Evolutionary conservation across 1,140 invertebrate genomes (phyloP).

Genomic region (Eriocheir sinensis): DNA sequence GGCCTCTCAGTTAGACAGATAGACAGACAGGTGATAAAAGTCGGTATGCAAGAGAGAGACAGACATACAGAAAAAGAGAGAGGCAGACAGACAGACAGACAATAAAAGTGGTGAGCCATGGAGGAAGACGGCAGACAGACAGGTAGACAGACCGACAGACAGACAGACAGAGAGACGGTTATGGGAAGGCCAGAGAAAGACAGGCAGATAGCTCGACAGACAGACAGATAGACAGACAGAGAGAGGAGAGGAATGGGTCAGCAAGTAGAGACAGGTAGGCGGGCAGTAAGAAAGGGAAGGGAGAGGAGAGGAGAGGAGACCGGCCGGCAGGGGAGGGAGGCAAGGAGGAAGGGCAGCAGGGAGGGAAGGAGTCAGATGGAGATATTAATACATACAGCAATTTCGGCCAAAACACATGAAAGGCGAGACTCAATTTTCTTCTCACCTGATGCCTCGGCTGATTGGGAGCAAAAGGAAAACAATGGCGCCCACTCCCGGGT

Average conservation of each 20-base stretch:
- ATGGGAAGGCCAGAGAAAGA: not conserved
- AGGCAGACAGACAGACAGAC: not conserved
- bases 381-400: not conserved
- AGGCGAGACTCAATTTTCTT: conserved; percentile 7
- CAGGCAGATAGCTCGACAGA: conserved; percentile 12
- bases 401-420: not conserved
- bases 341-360: conserved; percentile 30
- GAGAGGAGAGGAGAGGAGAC: not conserved
- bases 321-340: conserved; percentile 14
- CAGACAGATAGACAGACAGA: conserved; percentile 48
- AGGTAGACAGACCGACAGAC: not conserved
- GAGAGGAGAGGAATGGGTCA: not conserved
- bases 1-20: too few species aligned
- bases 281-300: not conserved
- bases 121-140: not conserved
- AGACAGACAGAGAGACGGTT: not conserved
- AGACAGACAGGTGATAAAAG: too few species aligned
- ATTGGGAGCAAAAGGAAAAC: not conserved
- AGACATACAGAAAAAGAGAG: too few species aligned
- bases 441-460: not conserved
- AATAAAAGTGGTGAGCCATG: not conserved
- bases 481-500: not conserved
- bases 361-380: not conserved
- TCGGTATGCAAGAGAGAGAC: too few species aligned
- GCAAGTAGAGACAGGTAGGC: not conserved